Evolutionary conservation across 2,797 vertebrate genomes (phyloP), one percentile per base, ranked within the genome.

Genomic region (Valencia hispanica): DNA sequence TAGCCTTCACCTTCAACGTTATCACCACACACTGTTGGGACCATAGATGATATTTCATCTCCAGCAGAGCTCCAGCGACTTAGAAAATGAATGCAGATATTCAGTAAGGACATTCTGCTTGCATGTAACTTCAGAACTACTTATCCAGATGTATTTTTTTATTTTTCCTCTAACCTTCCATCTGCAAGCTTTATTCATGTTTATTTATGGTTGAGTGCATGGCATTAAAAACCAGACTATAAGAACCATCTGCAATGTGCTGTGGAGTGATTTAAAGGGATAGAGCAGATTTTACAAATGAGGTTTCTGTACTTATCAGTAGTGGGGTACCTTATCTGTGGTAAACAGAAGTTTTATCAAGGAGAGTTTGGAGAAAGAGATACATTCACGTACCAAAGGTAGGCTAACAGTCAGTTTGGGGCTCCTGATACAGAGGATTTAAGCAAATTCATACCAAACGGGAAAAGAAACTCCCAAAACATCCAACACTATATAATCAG

Each of bases 261-360:
- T 18, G 25, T 68, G 65, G 5, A 68, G 65, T 43, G 27, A 45
- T 15, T 25, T 27, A 43, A 45, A 68, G n/a, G 65, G 41, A 45
- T 27, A 43, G 11, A 45, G 45, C 65, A 45, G 25, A 43, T 68
- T 68, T 68, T 68, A 30, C 45, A 43, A 68, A 68, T 68, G 65
- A 45, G 41, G 65, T 68, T 27, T 27, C 65, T 68, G 61, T 39
- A 45, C n/a, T 68, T 68, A 30, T 68, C 65, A 45, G 65, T n/a
- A 27, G 14, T 68, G 12, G n/a, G 39, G 65, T 27, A 27, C 41
- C 65, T 68, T 68, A 68, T 68, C 65, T 45, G 41, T 43, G 41
- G 65, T n/a, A 68, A 68, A 68, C 41, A 68, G 65, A 68, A 68
- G 41, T 68, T 68, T 68, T 68, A 68, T 43, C 39, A 68, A 17